These are phyloP conservation scores for Nomada fabriciana DNA, from an alignment of 2,888 invertebrate genomes.

Conservation along the genomic window DNA sequence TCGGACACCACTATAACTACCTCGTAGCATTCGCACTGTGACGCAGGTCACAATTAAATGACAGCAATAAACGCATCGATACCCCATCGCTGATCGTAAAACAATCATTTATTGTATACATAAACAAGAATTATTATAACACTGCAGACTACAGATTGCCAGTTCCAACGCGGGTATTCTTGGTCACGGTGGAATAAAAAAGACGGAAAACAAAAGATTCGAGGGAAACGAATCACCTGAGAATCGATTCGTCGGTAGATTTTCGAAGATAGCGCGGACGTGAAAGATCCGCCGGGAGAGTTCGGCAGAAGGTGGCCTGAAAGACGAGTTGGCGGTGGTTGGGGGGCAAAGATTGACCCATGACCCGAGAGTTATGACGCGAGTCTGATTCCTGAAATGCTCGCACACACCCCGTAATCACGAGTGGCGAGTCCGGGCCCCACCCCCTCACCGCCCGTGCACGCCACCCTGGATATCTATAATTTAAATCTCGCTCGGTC, in stretches of 20 bases:
- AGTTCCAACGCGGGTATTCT: neutral
- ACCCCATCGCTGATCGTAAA: no score
- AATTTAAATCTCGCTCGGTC: slow-evolving; percentile 78
- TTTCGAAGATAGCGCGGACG: slow-evolving; percentile 40
- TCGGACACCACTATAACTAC: neutral
- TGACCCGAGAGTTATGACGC: slow-evolving; percentile 73
- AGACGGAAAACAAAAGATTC: neutral
- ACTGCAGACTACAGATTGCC: neutral
- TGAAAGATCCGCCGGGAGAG: neutral
- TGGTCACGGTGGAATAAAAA: neutral
- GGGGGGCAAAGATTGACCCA: slow-evolving; percentile 65
- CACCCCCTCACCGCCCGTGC: slow-evolving; percentile 43
- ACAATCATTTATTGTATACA: no score
- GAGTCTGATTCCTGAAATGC: slow-evolving; percentile 77
- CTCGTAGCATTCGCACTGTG: neutral
- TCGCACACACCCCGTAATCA: slow-evolving; percentile 73
- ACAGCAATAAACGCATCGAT: no score
- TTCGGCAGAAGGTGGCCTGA: no score
- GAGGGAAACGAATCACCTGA: slow-evolving; percentile 11
- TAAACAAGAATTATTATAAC: no score
- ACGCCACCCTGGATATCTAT: slow-evolving; percentile 73
- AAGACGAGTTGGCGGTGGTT: neutral
- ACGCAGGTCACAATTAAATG: neutral
- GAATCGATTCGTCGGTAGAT: slow-evolving; percentile 51
- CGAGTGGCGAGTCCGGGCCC: slow-evolving; percentile 49